Evolutionary conservation across 1,140 invertebrate species (phyloP).

Genomic region (Drosophila tropicalis): DNA sequence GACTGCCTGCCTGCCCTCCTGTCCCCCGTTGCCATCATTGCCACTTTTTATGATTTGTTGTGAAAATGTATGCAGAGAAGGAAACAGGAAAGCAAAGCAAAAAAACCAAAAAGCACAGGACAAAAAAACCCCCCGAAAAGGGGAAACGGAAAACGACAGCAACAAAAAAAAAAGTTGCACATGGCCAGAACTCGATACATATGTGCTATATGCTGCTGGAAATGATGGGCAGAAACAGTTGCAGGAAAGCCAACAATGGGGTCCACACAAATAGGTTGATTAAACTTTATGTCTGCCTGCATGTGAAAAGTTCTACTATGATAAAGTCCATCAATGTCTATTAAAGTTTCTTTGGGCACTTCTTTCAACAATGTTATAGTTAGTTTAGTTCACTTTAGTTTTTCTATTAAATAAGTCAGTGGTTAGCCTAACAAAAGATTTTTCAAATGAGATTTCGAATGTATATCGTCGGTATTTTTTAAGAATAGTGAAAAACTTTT

Average conservation of each 20-base stretch:
- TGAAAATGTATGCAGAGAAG: conserved; percentile 75
- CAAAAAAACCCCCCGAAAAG: conserved; percentile 47
- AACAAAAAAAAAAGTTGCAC: conserved; percentile 47
- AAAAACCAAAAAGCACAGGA: conserved; percentile 28
- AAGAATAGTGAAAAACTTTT: no score
- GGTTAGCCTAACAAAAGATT: neutral
- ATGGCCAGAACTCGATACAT: conserved; percentile 19
- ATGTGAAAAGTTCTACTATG: neutral
- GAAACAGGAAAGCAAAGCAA: conserved; percentile 70
- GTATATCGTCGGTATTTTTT: no score
- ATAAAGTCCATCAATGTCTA: neutral
- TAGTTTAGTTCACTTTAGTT: no score
- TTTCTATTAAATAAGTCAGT: neutral
- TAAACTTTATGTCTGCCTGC: neutral
- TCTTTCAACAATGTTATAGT: neutral
- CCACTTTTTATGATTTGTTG: conserved; percentile 79
- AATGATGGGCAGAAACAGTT: neutral
- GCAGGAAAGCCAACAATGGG: neutral
- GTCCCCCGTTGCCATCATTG: conserved; percentile 43
- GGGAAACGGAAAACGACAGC: conserved; percentile 55
- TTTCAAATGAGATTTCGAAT: neutral
- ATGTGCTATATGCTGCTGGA: neutral
- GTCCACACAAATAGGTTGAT: neutral
- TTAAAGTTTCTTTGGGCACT: neutral
- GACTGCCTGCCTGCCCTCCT: conserved; percentile 1